Conservation (phyloP, 2,113 vertebrate genomes). For the Tympanuchus pallidicinctus region DNA sequence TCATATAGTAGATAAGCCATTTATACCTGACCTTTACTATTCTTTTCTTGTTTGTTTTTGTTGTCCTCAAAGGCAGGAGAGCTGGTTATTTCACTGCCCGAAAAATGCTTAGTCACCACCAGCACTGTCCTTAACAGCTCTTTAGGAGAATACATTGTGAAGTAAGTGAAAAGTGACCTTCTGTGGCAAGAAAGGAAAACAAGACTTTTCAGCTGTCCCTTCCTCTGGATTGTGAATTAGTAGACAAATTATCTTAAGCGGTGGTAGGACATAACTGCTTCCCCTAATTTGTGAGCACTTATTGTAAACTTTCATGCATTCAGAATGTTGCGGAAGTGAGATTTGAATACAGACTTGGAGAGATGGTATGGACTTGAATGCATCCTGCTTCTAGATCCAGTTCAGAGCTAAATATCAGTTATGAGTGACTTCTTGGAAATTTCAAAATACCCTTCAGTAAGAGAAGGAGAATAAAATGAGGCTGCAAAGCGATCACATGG, state of each 20-base stretch:
- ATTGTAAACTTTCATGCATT: fast-evolving
- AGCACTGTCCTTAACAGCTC: slow-evolving; percentile 85
- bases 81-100: slow-evolving; percentile 88
- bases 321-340: not conserved
- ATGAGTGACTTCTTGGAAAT: not conserved
- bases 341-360: not conserved
- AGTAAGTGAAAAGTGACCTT: slow-evolving; percentile 77
- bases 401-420: not conserved
- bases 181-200: not conserved
- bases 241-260: not conserved
- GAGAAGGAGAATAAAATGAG: not conserved
- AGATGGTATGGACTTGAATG: not conserved
- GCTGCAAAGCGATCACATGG: not conserved
- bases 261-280: not conserved
- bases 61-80: slow-evolving; percentile 80
- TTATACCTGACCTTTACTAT: not conserved
- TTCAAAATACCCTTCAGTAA: not conserved
- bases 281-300: not conserved
- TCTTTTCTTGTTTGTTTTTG: not conserved
- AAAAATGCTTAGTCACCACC: slow-evolving; percentile 91
- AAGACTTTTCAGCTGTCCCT: not conserved
- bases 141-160: slow-evolving; percentile 84
- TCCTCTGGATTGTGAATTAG: not conserved
- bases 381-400: not conserved
- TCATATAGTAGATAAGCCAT: fast-evolving